These are phyloP conservation scores for Bombus cullumanus DNA, from an alignment of 1,140 invertebrate species.

Conservation along the genomic window DNA sequence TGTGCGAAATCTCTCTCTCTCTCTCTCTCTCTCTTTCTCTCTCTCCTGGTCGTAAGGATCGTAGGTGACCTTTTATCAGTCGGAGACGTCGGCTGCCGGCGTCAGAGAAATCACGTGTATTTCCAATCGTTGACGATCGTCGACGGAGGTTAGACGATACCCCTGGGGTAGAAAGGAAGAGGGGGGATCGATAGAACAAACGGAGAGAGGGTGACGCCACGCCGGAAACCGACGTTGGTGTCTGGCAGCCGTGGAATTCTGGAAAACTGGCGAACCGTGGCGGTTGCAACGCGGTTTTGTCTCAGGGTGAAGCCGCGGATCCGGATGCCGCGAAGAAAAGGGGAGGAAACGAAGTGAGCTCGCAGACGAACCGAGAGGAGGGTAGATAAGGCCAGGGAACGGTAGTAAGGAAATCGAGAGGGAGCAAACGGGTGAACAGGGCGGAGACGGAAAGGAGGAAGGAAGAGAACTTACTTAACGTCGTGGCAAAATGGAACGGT, in stretches of 20 bases:
- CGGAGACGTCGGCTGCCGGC: not conserved
- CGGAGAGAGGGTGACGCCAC: slow-evolving; percentile 4
- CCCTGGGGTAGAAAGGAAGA: too few species aligned
- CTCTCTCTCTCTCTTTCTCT: not conserved
- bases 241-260: slow-evolving; percentile 46
- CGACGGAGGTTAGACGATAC: slow-evolving; percentile 16
- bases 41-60: not conserved
- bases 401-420: slow-evolving; percentile 63
- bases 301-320: slow-evolving; percentile 44
- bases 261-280: slow-evolving; percentile 57
- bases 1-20: not conserved
- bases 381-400: slow-evolving; percentile 49
- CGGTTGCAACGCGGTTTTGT: slow-evolving; percentile 61
- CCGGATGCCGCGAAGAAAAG: slow-evolving; percentile 73
- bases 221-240: slow-evolving; percentile 31
- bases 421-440: not conserved
- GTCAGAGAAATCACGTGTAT: slow-evolving; percentile 24
- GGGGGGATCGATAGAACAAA: slow-evolving; percentile 38
- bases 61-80: slow-evolving; percentile 31
- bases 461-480: slow-evolving; percentile 77
- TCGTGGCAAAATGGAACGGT: slow-evolving; percentile 79
- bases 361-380: slow-evolving; percentile 38
- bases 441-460: slow-evolving; percentile 51
- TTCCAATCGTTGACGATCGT: slow-evolving; percentile 38
- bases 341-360: slow-evolving; percentile 74